Base-by-base conservation (phyloP, 2,888 invertebrate genomes). In the Saturnia japonica region DNA sequence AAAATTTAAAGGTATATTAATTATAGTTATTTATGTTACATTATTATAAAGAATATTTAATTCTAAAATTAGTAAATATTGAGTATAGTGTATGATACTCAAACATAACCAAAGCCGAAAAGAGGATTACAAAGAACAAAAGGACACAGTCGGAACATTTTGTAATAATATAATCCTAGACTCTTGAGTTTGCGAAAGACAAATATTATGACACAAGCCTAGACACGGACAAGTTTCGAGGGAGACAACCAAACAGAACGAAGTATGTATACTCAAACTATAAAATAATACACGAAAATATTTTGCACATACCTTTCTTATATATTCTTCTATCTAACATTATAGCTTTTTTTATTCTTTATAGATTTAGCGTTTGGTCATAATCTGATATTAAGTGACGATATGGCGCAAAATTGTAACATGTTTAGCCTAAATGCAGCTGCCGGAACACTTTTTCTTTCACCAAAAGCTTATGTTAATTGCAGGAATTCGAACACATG, bases 121-220 rank as follows among this genome's bases (percentile, higher is more conserved):
- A 85, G 83, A 79, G 81, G 82, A 85, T 85, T 85, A 83, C 75
- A 78, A 72, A 70, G 74, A 77, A 76, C 74, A 80, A 72, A 79
- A 79, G 79, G 79, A 79, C 74, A 78, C 76, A 77, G 76, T 73
- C 74, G 75, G 80, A 79, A 78, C 77, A 84, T 82, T 80, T 79
- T 80, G 78, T 82, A 80, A 78, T 74, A 80, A 78, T 74, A 60
- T 78, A 82, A 82, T 82, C 80, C 80, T 80, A 79, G 72, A 76
- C 80, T 79, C 77, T 16, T 72, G 83, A 85, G 87, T 87, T 86
- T 82, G 83, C 80, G 74, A 76, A 85, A 87, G 82, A 85, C 85
- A 89, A 90, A 90, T 89, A 90, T 90, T 90, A 85, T 90, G 85
- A 88, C 85, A 88, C 87, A 88, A 86, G 88, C 88, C 84, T 84